phyloP scores from a whole-genome alignment of 2,113 vertebrate species.

The Sceloporus tristichus region DNA sequence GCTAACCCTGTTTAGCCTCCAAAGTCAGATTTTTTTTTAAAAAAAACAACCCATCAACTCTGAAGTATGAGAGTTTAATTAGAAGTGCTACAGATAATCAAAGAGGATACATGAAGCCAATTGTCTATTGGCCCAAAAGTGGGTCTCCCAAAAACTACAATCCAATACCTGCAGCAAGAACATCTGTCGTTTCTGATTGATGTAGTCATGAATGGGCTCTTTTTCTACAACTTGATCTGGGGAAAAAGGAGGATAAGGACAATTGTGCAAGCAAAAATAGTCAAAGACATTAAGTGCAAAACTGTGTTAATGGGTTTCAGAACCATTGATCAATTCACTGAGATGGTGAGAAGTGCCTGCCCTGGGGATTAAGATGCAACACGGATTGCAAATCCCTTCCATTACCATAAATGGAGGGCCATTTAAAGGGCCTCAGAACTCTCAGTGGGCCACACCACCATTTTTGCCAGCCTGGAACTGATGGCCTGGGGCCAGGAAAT shows the following conservation, averaged over 20 bases:
- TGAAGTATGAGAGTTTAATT: no score
- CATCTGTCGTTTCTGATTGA: conserved; percentile 83
- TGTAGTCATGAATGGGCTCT: conserved; percentile 78
- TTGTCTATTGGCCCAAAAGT: neutral
- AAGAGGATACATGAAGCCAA: no score
- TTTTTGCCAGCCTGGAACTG: no score
- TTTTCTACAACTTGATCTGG: conserved; percentile 81
- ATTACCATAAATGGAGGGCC: no score
- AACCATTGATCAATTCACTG: neutral
- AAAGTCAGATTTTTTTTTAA: no score
- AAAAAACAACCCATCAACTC: no score
- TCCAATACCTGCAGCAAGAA: conserved; percentile 88
- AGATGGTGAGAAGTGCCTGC: neutral
- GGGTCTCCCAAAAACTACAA: conserved; percentile 7
- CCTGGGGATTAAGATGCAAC: fast-evolving
- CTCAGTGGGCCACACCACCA: no score
- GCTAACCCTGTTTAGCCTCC: no score
- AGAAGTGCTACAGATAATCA: neutral
- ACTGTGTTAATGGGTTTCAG: neutral
- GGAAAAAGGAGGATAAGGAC: conserved; percentile 11
- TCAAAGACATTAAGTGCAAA: no score
- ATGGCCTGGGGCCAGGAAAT: no score
- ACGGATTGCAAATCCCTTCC: neutral
- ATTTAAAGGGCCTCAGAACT: no score
- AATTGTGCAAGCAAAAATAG: conserved; percentile 5